phyloP scores from a whole-genome alignment of 2,113 vertebrate genomes.

The Oncorhynchus masou region DNA sequence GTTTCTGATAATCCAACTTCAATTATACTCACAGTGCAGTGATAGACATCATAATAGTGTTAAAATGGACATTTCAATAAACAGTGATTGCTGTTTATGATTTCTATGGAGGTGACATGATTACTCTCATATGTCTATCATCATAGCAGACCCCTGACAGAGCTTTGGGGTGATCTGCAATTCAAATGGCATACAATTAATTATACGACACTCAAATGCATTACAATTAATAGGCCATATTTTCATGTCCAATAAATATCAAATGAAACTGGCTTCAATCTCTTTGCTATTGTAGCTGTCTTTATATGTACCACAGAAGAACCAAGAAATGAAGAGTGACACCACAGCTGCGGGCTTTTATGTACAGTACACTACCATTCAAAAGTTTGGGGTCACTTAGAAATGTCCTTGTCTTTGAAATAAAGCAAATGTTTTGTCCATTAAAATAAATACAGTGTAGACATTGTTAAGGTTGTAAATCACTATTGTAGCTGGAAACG shows the following conservation, averaged over 20 bases:
- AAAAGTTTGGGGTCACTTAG: no score
- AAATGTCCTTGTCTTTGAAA: no score
- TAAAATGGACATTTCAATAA: neutral
- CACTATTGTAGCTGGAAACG: no score
- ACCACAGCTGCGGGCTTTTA: no score
- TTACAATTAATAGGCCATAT: constrained; percentile 31
- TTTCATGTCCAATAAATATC: constrained; percentile 31
- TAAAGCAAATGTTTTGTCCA: no score
- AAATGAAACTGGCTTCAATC: constrained; percentile 30
- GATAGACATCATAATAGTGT: neutral
- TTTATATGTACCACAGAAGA: no score
- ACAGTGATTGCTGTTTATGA: neutral
- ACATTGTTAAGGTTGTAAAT: no score
- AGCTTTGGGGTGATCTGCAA: neutral
- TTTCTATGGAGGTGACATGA: neutral
- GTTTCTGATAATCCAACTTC: neutral
- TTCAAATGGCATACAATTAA: neutral
- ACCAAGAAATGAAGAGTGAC: neutral
- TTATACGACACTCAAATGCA: constrained; percentile 3
- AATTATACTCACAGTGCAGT: neutral
- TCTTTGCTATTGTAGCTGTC: constrained; percentile 4
- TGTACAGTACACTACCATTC: no score
- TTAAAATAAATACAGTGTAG: no score
- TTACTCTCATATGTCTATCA: neutral
- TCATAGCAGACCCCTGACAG: neutral